Conservation (phyloP, 2,888 invertebrate genomes). For the Bibio marci region DNA sequence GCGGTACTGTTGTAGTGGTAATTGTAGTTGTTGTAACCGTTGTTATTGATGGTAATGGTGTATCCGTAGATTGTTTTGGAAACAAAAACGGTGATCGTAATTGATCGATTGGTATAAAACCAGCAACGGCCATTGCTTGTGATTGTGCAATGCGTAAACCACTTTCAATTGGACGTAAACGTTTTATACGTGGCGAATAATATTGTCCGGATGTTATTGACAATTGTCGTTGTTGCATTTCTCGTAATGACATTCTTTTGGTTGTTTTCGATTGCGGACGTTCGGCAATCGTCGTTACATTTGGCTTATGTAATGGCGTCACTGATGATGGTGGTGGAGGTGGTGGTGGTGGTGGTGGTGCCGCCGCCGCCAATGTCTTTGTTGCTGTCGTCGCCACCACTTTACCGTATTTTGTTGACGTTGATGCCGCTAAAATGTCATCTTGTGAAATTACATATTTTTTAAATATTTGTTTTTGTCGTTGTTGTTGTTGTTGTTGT, state of each 20-base stretch:
- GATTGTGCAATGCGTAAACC: slow-evolving; percentile 53
- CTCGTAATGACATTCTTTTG: no score
- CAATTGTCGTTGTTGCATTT: no score
- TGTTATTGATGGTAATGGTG: slow-evolving; percentile 29
- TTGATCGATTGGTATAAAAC: slow-evolving; percentile 35
- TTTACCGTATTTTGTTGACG: no score
- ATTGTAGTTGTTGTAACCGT: slow-evolving; percentile 12
- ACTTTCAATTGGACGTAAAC: slow-evolving; percentile 40
- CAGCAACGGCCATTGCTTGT: slow-evolving; percentile 54
- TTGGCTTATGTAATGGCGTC: neutral
- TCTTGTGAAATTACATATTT: no score
- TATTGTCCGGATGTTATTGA: slow-evolving; percentile 7
- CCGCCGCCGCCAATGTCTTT: neutral
- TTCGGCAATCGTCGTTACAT: no score
- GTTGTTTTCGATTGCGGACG: no score
- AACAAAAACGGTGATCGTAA: neutral
- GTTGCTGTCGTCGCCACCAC: neutral
- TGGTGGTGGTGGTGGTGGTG: neutral
- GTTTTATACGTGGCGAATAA: slow-evolving; percentile 7
- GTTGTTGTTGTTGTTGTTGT: slow-evolving; percentile 22
- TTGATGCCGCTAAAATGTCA: no score
- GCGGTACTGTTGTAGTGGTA: neutral
- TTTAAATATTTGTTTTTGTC: no score
- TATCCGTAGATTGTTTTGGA: no score
- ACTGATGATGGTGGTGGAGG: neutral